These are phyloP conservation scores for Egretta garzetta DNA, from an alignment of 2,113 vertebrate species.

Conservation along the genomic window DNA sequence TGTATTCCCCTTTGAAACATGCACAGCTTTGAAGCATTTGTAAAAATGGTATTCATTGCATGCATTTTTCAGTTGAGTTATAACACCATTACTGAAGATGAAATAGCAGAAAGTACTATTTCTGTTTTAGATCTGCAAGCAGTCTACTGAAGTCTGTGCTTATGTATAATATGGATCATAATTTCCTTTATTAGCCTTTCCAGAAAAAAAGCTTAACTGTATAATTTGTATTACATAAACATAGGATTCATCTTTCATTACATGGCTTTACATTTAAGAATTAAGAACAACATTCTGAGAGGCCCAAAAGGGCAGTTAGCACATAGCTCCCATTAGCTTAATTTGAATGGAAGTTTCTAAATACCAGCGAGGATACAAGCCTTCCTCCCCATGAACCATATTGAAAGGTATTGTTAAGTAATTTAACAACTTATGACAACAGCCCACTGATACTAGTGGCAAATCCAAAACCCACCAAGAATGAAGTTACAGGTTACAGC, in stretches of 20 bases:
- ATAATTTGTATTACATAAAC: slow-evolving; percentile 5
- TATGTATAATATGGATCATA: neutral
- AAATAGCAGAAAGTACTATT: neutral
- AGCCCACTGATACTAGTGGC: neutral
- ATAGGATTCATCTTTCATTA: neutral
- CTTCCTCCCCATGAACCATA: neutral
- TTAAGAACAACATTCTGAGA: neutral
- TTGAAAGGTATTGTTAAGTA: neutral
- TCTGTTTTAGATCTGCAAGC: neutral
- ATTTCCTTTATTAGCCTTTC: neutral
- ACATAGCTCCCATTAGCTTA: neutral
- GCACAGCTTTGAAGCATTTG: neutral
- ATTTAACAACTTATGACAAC: neutral
- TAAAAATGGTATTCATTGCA: neutral
- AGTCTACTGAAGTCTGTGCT: neutral
- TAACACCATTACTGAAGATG: neutral
- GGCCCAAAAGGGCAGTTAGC: neutral
- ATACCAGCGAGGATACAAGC: neutral
- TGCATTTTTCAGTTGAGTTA: neutral
- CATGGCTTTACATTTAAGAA: neutral
- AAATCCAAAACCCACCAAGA: neutral
- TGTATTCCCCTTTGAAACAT: neutral
- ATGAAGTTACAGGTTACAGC: neutral
- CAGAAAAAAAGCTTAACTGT: neutral
- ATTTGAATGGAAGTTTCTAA: neutral